A percentile compares a stretch with the other conserved stretches of the same genome.
phyloP scores from a whole-genome alignment of 2,797 vertebrate species.

The Catostomus latipinnis region DNA sequence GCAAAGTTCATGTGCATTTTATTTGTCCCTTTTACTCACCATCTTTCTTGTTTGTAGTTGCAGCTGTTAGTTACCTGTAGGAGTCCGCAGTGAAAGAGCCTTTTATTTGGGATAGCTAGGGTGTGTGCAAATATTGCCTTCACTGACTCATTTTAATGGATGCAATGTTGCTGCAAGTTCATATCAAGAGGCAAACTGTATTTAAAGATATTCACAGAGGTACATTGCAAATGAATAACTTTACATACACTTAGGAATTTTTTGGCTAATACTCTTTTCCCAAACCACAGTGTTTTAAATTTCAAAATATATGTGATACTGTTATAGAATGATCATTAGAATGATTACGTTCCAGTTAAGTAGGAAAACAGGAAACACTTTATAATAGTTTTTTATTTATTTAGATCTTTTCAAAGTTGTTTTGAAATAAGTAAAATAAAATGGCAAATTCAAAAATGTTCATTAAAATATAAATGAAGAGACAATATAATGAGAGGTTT shows the following conservation, averaged over 20 bases:
- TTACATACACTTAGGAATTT: conserved; percentile 16
- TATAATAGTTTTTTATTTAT: not conserved
- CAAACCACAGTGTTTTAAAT: conserved; percentile 8
- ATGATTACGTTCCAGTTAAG: not conserved
- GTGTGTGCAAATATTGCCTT: conserved; percentile 43
- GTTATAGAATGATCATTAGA: not conserved
- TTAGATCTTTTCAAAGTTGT: not conserved
- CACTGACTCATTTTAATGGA: conserved; percentile 44
- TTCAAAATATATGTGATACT: not conserved
- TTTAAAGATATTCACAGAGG: conserved; percentile 39
- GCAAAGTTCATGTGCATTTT: conserved; percentile 11
- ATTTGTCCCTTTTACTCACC: not conserved
- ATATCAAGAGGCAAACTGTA: conserved; percentile 30
- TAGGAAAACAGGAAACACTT: not conserved
- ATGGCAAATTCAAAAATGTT: not conserved
- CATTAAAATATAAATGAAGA: no score
- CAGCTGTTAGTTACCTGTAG: conserved; percentile 35
- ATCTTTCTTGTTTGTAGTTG: conserved; percentile 34
- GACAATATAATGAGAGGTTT: no score
- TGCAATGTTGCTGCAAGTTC: conserved; percentile 31
- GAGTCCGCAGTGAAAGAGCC: conserved; percentile 44
- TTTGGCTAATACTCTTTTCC: conserved; percentile 26
- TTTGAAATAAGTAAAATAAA: not conserved
- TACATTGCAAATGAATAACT: not conserved
- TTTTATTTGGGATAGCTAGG: conserved; percentile 54